These are phyloP conservation scores for Neria commutata DNA, from an alignment of 2,888 invertebrate species.

Conservation along the genomic window DNA sequence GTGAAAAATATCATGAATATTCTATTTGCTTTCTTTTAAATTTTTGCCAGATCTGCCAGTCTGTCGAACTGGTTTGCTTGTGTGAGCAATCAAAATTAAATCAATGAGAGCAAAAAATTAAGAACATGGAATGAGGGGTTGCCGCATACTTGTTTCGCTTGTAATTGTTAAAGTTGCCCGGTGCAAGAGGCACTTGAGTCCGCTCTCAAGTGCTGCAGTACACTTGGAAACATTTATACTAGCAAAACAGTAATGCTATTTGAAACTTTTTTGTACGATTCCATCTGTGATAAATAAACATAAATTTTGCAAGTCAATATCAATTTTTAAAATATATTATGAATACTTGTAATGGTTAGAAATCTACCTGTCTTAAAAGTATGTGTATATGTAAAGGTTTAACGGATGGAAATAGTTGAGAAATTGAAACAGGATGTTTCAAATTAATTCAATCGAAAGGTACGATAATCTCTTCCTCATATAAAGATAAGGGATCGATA, in stretches of 20 bases:
- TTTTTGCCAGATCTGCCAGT: not conserved
- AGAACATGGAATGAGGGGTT: not conserved
- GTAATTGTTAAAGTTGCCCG: constrained; percentile 8
- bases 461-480: constrained; percentile 50
- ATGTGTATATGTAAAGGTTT: not conserved
- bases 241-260: constrained; percentile 19
- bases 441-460: no score
- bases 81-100: constrained; percentile 18
- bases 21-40: constrained; percentile 12
- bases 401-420: not conserved
- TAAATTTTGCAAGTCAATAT: no score
- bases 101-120: constrained; percentile 13
- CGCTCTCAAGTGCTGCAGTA: not conserved
- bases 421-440: not conserved
- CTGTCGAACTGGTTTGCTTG: constrained; percentile 6
- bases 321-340: no score
- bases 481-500: constrained; percentile 49
- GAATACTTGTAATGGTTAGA: no score
- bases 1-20: constrained; percentile 12
- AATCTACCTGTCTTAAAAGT: no score
- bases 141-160: not conserved
- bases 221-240: constrained; percentile 15
- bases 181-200: constrained; percentile 9
- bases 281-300: no score
- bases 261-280: no score